Conservation (phyloP, 2,797 vertebrate species). For the Hippoglossus hippoglossus region DNA sequence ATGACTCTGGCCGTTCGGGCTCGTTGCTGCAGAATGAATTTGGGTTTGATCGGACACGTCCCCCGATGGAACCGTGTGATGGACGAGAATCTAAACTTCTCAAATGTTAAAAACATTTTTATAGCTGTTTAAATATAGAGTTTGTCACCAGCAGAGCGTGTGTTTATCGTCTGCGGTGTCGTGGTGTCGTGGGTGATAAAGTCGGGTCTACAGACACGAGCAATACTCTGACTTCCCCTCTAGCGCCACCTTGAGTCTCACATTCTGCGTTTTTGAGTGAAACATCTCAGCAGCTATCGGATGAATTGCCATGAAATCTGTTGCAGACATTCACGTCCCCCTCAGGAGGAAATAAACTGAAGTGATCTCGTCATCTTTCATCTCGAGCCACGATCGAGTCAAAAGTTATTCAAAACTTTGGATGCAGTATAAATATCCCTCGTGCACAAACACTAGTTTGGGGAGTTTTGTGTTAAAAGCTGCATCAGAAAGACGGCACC, state of each 20-base stretch:
- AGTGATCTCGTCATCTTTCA: background rate
- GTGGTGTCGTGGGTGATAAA: background rate
- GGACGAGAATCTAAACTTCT: background rate
- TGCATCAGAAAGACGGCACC: no score
- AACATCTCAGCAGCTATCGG: constrained; percentile 6
- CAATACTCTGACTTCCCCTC: background rate
- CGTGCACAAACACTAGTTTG: background rate
- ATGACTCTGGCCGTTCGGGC: background rate
- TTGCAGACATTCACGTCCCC: background rate
- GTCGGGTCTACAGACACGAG: no score
- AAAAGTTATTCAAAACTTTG: background rate
- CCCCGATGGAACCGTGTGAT: background rate
- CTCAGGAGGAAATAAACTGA: background rate
- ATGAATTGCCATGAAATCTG: constrained; percentile 11
- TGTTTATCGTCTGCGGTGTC: background rate
- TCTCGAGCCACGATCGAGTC: background rate
- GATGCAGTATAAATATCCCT: background rate
- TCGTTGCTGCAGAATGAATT: background rate
- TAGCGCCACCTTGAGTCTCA: background rate
- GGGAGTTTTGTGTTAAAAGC: no score
- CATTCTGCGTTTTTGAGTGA: background rate
- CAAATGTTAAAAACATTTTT: no score
- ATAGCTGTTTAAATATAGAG: no score
- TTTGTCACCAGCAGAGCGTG: background rate
- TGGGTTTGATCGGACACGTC: background rate